Percentiles rank a stretch among this genome's conserved stretches.
Evolutionary conservation across 2,797 vertebrate species (phyloP).

Genomic region (Gadopsis bispinosus): DNA sequence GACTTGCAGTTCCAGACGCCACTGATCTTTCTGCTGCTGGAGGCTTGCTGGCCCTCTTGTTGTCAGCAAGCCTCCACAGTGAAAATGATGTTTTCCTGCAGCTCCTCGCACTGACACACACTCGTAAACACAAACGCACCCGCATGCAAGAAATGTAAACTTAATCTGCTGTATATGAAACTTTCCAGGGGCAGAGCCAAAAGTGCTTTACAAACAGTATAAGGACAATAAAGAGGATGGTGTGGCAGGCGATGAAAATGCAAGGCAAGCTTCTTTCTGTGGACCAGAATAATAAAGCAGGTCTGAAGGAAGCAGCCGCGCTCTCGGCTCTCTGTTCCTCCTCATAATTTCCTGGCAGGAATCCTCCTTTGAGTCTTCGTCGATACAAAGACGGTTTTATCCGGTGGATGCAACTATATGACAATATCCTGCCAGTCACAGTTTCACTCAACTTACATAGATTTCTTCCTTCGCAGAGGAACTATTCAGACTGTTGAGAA

Average conservation of each 20-base stretch:
- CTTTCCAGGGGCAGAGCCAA: slow-evolving; percentile 10
- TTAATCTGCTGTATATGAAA: slow-evolving; percentile 36
- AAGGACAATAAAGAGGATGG: slow-evolving; percentile 42
- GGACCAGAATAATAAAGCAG: slow-evolving; percentile 42
- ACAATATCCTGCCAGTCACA: slow-evolving; percentile 10
- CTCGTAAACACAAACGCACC: slow-evolving; percentile 1
- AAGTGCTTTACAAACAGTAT: slow-evolving; percentile 48
- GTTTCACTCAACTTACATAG: background rate
- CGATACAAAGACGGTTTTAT: slow-evolving; percentile 34
- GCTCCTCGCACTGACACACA: background rate
- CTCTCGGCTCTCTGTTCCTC: slow-evolving; percentile 25
- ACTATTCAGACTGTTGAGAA: background rate
- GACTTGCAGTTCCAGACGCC: no score
- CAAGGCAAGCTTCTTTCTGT: slow-evolving; percentile 41
- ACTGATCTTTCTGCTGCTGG: background rate
- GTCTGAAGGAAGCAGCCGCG: slow-evolving; percentile 38
- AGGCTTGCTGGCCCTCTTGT: background rate
- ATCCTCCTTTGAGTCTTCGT: slow-evolving; percentile 20
- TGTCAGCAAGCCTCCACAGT: slow-evolving; percentile 20
- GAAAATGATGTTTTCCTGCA: background rate
- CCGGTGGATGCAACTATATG: slow-evolving; percentile 11
- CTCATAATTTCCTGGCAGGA: slow-evolving; percentile 37
- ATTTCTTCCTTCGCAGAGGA: background rate
- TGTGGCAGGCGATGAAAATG: slow-evolving; percentile 38
- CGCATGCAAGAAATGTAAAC: slow-evolving; percentile 17